phyloP scores from a whole-genome alignment of 2,888 invertebrate species.

The Cybosia mesomella region DNA sequence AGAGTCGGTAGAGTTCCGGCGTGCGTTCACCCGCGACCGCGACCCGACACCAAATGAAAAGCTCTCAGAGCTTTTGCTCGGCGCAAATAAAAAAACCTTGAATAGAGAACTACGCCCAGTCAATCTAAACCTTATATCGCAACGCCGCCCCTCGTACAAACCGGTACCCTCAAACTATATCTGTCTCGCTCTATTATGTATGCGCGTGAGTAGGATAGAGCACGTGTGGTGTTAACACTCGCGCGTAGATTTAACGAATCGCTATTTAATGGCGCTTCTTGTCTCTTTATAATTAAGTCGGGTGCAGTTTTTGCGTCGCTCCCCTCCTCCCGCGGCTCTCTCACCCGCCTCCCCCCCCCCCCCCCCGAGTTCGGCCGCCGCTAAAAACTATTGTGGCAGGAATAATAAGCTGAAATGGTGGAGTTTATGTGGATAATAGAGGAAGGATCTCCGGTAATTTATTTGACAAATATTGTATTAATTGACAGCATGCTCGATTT shows the following conservation, averaged over 20 bases:
- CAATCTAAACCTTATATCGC: slow-evolving; percentile 85
- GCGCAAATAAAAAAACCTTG: slow-evolving; percentile 77
- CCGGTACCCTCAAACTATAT: slow-evolving; percentile 75
- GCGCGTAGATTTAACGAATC: slow-evolving; percentile 87
- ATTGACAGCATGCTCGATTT: slow-evolving; percentile 76
- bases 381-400: slow-evolving; percentile 76
- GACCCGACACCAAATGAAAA: slow-evolving; percentile 82
- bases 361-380: slow-evolving; percentile 45
- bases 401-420: slow-evolving; percentile 64
- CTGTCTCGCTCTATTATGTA: slow-evolving; percentile 59
- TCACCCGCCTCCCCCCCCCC: slow-evolving; percentile 43
- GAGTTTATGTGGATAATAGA: slow-evolving; percentile 56
- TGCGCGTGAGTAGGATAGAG: slow-evolving; percentile 60
- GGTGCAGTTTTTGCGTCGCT: slow-evolving; percentile 84
- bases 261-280: slow-evolving; percentile 87
- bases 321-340: slow-evolving; percentile 50
- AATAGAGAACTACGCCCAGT: slow-evolving; percentile 86
- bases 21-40: slow-evolving; percentile 71
- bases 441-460: slow-evolving; percentile 76
- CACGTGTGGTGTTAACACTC: slow-evolving; percentile 80
- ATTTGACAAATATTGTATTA: slow-evolving; percentile 84
- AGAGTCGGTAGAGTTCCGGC: slow-evolving; percentile 20
- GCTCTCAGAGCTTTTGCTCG: slow-evolving; percentile 62
- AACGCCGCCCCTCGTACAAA: slow-evolving; percentile 90
- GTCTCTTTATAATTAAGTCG: slow-evolving; percentile 87